Percentiles rank a stretch among this genome's conserved stretches.
These are phyloP conservation scores for Heliocidaris erythrogramma DNA, from an alignment of 35 echinoderm and acorn worm genomes.

Conservation along the genomic window DNA sequence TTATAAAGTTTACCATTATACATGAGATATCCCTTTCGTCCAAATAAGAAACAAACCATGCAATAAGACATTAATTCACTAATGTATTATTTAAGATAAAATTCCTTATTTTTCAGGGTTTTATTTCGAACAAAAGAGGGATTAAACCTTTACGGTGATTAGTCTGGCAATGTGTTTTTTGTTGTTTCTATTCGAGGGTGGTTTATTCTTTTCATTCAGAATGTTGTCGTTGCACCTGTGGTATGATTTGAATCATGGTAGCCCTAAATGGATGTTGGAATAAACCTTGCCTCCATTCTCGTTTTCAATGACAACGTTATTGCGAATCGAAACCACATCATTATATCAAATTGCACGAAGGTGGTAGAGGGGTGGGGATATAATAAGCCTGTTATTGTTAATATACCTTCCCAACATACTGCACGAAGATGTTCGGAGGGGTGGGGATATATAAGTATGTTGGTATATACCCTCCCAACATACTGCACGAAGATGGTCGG, in stretches of 20 bases:
- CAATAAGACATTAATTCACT: background rate
- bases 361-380: background rate
- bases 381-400: background rate
- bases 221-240: constrained; percentile 9
- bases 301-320: background rate
- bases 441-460: background rate
- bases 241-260: background rate
- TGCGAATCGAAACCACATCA: constrained; percentile 9
- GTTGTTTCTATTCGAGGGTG: background rate
- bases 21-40: too few relatives aligned
- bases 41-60: background rate
- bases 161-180: background rate
- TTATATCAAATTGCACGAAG: background rate
- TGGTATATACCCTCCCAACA: background rate
- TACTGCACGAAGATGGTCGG: too few relatives aligned
- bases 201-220: background rate
- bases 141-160: background rate
- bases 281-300: background rate
- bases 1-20: too few relatives aligned
- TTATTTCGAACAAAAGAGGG: background rate
- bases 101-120: background rate
- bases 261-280: background rate
- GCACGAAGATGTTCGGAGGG: background rate
- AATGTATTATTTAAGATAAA: background rate
- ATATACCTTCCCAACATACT: background rate